A percentile compares a stretch with the other conserved stretches of the same genome.
Evolutionary conservation across 2,113 vertebrate species (phyloP).

Genomic region (Eubucco bourcierii): DNA sequence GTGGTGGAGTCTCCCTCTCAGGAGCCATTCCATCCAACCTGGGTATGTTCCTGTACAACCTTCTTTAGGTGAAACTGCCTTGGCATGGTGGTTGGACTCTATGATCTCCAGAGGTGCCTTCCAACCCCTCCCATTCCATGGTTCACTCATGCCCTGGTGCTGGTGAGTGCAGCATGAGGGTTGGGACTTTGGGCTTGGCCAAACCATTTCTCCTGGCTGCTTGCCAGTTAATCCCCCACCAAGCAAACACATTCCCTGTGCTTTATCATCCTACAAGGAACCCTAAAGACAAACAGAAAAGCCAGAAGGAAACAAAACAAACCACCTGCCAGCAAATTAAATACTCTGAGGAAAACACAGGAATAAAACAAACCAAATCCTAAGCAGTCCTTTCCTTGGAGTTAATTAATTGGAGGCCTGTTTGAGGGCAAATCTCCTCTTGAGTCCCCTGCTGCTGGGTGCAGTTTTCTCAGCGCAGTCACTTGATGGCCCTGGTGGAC

Average conservation of each 20-base stretch:
- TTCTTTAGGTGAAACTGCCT: too few relatives aligned
- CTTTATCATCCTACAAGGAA: neutral
- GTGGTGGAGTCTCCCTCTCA: too few relatives aligned
- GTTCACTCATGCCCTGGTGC: neutral
- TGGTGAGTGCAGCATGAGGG: neutral
- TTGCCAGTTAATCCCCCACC: conserved; percentile 28
- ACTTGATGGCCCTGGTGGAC: conserved; percentile 71
- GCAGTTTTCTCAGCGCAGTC: conserved; percentile 77
- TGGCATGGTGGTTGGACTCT: too few relatives aligned
- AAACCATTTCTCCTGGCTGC: conserved; percentile 2
- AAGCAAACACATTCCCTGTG: neutral
- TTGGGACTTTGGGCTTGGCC: conserved; percentile 35
- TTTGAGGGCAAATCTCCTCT: conserved; percentile 64
- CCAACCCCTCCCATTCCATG: too few relatives aligned
- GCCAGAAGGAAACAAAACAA: conserved; percentile 5
- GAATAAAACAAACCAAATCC: neutral
- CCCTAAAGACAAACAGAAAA: conserved; percentile 23
- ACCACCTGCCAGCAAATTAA: conserved; percentile 56
- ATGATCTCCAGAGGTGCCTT: too few relatives aligned
- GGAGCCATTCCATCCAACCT: too few relatives aligned
- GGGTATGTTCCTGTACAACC: too few relatives aligned
- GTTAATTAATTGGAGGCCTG: conserved; percentile 82
- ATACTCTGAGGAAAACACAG: conserved; percentile 8
- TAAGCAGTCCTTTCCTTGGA: conserved; percentile 52
- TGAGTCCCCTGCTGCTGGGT: conserved; percentile 69